Conservation (phyloP, 2,113 vertebrate genomes). For the Conger conger region DNA sequence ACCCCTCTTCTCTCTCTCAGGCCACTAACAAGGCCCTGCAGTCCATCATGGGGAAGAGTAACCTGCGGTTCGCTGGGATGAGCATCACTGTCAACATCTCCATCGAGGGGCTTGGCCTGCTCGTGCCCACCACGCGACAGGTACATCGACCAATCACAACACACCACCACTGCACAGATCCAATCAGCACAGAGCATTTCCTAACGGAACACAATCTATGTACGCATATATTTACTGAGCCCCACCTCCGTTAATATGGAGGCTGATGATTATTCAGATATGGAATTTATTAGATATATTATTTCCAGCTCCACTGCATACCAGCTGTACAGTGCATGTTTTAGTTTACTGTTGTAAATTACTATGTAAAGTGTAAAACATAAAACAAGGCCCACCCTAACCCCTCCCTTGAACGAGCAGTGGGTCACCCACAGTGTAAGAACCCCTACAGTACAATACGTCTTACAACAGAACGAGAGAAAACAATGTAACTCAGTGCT, state of each 20-base stretch:
- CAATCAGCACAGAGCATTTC: neutral
- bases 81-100: constrained; percentile 91
- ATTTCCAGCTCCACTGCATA: no score
- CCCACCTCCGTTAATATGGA: no score
- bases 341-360: no score
- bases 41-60: constrained; percentile 90
- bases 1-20: constrained; percentile 55
- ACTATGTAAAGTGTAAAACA: no score
- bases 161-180: neutral
- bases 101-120: constrained; percentile 85
- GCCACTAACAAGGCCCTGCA: constrained; percentile 83
- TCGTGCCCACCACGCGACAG: constrained; percentile 88
- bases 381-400: no score
- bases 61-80: constrained; percentile 92
- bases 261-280: no score
- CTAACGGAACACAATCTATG: no score
- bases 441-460: neutral
- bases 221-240: no score
- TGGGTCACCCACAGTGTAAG: neutral
- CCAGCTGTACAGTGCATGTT: no score
- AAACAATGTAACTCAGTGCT: neutral
- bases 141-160: constrained; percentile 52
- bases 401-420: no score
- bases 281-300: no score
- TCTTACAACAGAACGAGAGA: neutral